These are phyloP conservation scores for Clarias magur DNA, from an alignment of 2,113 vertebrate genomes.

Conservation along the genomic window DNA sequence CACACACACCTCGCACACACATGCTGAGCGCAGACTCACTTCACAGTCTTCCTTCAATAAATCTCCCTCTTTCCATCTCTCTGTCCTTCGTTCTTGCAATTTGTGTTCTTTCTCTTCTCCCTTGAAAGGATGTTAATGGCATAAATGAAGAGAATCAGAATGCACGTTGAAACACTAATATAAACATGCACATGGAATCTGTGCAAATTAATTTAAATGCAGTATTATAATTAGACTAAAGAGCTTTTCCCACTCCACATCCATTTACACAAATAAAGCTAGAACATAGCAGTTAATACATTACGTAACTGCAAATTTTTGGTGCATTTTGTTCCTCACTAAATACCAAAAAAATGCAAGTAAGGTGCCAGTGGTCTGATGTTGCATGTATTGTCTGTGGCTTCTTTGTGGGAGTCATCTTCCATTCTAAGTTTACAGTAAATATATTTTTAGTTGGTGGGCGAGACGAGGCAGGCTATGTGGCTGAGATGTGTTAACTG, in stretches of 20 bases:
- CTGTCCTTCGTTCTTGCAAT: slow-evolving; percentile 16
- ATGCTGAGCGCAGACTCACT: slow-evolving; percentile 28
- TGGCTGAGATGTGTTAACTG: slow-evolving; percentile 48
- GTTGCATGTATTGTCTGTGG: slow-evolving; percentile 38
- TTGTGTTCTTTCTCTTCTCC: slow-evolving; percentile 31
- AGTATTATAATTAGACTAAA: slow-evolving; percentile 38
- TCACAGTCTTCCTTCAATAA: slow-evolving; percentile 8
- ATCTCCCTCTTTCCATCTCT: slow-evolving; percentile 6
- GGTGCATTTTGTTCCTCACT: not conserved
- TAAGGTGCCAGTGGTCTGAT: slow-evolving; percentile 26
- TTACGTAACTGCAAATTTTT: slow-evolving; percentile 22
- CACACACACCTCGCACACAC: slow-evolving; percentile 21
- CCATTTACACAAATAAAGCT: slow-evolving; percentile 35
- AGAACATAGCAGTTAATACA: slow-evolving; percentile 26
- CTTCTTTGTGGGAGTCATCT: slow-evolving; percentile 44
- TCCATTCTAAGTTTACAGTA: slow-evolving; percentile 50
- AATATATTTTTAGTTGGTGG: slow-evolving; percentile 48
- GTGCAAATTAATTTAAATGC: slow-evolving; percentile 45
- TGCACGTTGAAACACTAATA: slow-evolving; percentile 28
- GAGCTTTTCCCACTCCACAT: slow-evolving; percentile 37
- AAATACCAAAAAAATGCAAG: slow-evolving; percentile 16
- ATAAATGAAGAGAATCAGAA: slow-evolving; percentile 22
- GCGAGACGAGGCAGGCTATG: slow-evolving; percentile 19
- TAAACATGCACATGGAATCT: slow-evolving; percentile 37
- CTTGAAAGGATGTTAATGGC: slow-evolving; percentile 38